phyloP scores from a whole-genome alignment of 2,113 vertebrate genomes.

The Kryptolebias marmoratus region DNA sequence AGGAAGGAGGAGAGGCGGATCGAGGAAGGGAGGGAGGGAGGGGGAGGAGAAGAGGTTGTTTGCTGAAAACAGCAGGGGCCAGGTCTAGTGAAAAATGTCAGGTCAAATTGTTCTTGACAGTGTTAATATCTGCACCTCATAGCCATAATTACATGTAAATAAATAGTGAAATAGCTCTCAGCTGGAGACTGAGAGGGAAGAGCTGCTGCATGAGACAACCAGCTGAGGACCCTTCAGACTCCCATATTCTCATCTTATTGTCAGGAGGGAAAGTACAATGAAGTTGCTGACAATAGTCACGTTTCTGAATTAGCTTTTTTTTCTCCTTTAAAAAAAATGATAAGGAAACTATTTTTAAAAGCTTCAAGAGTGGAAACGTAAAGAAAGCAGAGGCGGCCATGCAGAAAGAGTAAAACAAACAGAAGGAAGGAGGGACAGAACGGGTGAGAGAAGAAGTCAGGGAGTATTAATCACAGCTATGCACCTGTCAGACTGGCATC shows the following conservation, averaged over 20 bases:
- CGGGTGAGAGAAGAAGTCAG: conserved; percentile 64
- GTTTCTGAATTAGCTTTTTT: background rate
- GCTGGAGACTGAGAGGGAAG: conserved; percentile 88
- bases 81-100: conserved; percentile 97
- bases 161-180: conserved; percentile 99
- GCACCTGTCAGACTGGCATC: conserved; percentile 95
- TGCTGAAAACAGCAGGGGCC: conserved; percentile 84
- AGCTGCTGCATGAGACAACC: conserved; percentile 84
- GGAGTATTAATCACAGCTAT: conserved; percentile 89
- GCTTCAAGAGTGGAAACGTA: background rate
- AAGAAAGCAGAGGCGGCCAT: conserved; percentile 2
- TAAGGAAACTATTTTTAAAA: conserved; percentile 11
- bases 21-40: conserved; percentile 50
- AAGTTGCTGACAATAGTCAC: conserved; percentile 32
- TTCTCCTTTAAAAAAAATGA: background rate
- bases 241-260: conserved; percentile 61
- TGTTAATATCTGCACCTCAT: conserved; percentile 99
- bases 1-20: conserved; percentile 49
- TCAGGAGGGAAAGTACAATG: conserved; percentile 24
- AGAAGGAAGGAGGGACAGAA: conserved; percentile 21
- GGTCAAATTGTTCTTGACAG: conserved; percentile 99
- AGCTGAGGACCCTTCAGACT: conserved; percentile 86
- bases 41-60: conserved; percentile 65
- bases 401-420: conserved; percentile 31
- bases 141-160: conserved; percentile 99